These are phyloP conservation scores for Perodicticus potto DNA, from an alignment of 2,797 vertebrate species.

Conservation along the genomic window DNA sequence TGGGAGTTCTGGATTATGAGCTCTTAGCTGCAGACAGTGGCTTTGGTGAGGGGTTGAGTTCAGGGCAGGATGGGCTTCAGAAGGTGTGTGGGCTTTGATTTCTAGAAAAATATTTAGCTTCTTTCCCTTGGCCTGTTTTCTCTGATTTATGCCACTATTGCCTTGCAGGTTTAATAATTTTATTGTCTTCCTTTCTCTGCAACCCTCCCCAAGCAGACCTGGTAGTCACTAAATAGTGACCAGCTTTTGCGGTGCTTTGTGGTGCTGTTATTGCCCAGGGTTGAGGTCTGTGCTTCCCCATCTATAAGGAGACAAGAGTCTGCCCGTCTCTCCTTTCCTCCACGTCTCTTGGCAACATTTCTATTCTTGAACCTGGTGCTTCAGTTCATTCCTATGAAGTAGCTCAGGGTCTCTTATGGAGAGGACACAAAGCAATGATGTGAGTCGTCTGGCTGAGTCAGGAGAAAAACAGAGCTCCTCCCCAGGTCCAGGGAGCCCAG, in stretches of 20 bases:
- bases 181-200: neutral
- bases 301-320: neutral
- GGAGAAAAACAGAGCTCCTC: neutral
- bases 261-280: neutral
- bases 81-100: neutral
- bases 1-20: neutral
- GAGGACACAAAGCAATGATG: neutral
- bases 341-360: neutral
- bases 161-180: neutral
- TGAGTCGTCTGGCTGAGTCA: neutral
- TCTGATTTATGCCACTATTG: neutral
- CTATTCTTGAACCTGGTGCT: neutral
- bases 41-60: neutral
- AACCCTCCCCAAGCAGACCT: neutral
- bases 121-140: neutral
- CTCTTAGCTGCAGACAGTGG: neutral
- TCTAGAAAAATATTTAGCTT: neutral
- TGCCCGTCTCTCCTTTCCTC: neutral
- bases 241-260: neutral
- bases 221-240: neutral
- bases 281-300: neutral
- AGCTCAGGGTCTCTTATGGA: neutral
- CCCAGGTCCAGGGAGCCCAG: neutral
- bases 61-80: neutral
- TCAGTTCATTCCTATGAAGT: neutral